These are phyloP conservation scores for Cantharis flavilabris DNA, from an alignment of 2,888 invertebrate genomes.

Conservation along the genomic window DNA sequence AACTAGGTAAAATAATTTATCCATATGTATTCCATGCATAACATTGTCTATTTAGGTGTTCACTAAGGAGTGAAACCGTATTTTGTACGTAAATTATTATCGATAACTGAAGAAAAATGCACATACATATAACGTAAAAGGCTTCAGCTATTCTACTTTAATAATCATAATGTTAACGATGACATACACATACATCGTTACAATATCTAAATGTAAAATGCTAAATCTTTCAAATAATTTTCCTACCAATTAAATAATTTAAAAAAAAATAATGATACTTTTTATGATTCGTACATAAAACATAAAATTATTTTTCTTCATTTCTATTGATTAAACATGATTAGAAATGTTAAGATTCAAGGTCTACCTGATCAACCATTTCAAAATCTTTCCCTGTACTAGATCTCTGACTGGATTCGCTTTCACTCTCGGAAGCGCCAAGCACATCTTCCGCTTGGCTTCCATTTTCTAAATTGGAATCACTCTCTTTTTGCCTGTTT, in stretches of 20 bases:
- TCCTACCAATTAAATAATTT: not conserved
- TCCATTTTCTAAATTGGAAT: conserved; percentile 10
- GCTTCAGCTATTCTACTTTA: not conserved
- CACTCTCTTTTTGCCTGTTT: conserved; percentile 19
- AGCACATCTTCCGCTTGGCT: conserved; percentile 44
- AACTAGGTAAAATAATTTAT: not conserved
- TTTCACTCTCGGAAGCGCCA: conserved; percentile 76
- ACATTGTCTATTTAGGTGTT: not conserved
- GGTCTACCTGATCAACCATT: conserved; percentile 76
- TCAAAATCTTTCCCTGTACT: conserved; percentile 87
- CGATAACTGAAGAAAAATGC: not conserved
- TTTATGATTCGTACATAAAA: not conserved
- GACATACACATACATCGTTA: not conserved
- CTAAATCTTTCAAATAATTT: not conserved
- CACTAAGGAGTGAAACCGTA: not conserved
- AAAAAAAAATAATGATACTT: not conserved
- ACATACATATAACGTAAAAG: not conserved
- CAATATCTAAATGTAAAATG: not conserved
- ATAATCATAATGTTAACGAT: not conserved
- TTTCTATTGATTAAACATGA: not conserved
- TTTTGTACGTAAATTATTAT: not conserved
- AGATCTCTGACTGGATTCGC: conserved; percentile 78
- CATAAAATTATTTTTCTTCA: not conserved
- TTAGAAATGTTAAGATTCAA: conserved; percentile 53
- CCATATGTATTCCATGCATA: not conserved